These are phyloP conservation scores for Mus caroli DNA, from an alignment of 2,797 vertebrate species.

Conservation along the genomic window DNA sequence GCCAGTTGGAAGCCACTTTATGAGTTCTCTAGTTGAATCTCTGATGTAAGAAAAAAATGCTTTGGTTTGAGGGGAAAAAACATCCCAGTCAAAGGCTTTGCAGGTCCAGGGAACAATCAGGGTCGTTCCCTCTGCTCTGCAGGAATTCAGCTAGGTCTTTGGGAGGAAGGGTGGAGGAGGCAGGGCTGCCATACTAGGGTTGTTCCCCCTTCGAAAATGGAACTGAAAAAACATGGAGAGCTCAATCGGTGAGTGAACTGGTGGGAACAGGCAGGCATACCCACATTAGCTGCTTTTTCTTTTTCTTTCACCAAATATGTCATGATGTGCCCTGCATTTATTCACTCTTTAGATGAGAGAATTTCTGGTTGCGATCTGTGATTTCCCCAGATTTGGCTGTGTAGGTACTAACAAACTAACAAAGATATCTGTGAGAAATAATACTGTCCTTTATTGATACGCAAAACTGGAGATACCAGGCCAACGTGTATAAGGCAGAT, in stretches of 20 bases:
- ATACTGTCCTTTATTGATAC: conserved; percentile 37
- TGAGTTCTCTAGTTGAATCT: conserved; percentile 64
- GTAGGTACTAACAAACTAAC: background rate
- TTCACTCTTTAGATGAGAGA: conserved; percentile 55
- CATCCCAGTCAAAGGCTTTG: conserved; percentile 61
- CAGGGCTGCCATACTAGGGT: background rate
- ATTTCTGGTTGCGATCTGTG: conserved; percentile 50
- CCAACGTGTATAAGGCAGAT: background rate
- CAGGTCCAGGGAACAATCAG: background rate
- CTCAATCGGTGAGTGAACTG: too few species aligned
- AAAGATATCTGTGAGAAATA: background rate
- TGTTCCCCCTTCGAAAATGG: background rate
- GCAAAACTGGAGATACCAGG: background rate
- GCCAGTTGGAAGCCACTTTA: conserved; percentile 71
- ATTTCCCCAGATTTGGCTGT: conserved; percentile 53
- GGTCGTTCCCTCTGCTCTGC: background rate
- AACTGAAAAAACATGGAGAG: background rate
- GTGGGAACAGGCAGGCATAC: background rate
- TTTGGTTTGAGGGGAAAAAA: conserved; percentile 63
- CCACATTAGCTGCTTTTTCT: background rate
- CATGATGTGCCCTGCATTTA: conserved; percentile 10
- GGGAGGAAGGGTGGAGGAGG: background rate
- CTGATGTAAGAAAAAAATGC: background rate
- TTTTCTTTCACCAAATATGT: background rate
- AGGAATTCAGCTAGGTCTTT: background rate